Base-by-base conservation (phyloP, 1,140 invertebrate species). In the Drosophila fuyamai region DNA sequence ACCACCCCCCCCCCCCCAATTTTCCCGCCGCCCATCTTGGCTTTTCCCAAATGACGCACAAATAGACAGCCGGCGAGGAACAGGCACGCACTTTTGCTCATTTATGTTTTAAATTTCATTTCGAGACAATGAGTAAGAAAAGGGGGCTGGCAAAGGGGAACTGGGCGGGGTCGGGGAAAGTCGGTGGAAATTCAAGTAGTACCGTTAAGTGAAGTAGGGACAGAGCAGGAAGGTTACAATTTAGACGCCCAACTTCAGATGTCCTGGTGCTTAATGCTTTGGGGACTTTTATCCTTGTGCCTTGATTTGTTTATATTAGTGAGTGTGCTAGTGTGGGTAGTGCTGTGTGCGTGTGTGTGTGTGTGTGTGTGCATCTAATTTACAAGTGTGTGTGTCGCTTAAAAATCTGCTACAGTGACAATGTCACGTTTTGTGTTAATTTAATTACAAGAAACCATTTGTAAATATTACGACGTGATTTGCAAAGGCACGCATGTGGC, bases 391-490 rank as follows among this genome's bases (percentile, higher is more conserved):
- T 53, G 38, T 77, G 84, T 84, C 73, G 80, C 84, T 89, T 89
- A 84, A 89, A 89, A 89, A 85, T 89, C 84, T 89, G 80, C 70
- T 72, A 79, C 84, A 89, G 84, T 89, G 84, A 84, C 84, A 89
- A 90, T 89, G 84, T 89, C 84, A 89, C 84, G 84, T 89, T 89
- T 89, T 89, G 85, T 89, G 84, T 89, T 89, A 89, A 89, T 89
- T 89, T 89, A 89, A 89, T 89, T 89, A 89, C 84, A 89, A 89
- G 84, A 89, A 89, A 89, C 84, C 84, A 89, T 89, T 89, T 89
- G 84, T 89, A 89, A 89, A 89, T 89, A 89, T 89, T 83, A 81
- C 73, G 84, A 89, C 84, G 84, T 89, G 84, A 84, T 89, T 82
- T 89, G 83, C 75, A 71, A 65, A 86, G 62, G 75, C 81, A 81